Evolutionary conservation across 2,113 vertebrate genomes (phyloP), one percentile per base, ranked within the genome.

Genomic region (Crotalus tigris): DNA sequence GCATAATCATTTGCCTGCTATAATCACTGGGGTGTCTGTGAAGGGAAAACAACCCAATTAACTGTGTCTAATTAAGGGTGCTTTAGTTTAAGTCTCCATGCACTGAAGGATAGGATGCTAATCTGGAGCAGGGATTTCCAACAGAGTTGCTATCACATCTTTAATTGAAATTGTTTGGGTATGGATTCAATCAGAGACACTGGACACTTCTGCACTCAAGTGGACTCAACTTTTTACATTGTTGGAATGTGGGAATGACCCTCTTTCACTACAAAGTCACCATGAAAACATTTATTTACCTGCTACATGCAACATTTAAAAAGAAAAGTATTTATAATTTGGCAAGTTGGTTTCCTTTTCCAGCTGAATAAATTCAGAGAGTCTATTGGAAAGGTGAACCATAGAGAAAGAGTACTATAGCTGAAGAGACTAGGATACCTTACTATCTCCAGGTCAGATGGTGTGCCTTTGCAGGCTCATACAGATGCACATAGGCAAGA

Each of bases 21-120:
- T 64, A 87, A 87, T 64, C 64, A n/a, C 88, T 59, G 88, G 89
- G 24, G 6, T 26, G 46, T 49, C 12, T 64, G 44, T 23, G 19
- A 69, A 46, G 49, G 12, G 64, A 33, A n/a, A 61, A 87, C 55
- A 87, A 39, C n/a, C 88, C 58, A 54, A 39, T 93, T 86, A 86
- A 58, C 92, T 39, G 57, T 58, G 90, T 61, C 57, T 93, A 93
- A 93, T 93, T 90, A 90, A 86, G 49, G 46, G 12, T 53, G 21
- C 89, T 90, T 90, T 53, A 49, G 53, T 61, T 12, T 26, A 93
- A 39, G n/a, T 44, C 49, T 44, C n/a, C 57, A 90, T 87, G 59
- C 46, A 61, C 6, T 26, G 55, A 86, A 57, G 87, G 61, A 61
- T 19, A 33, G 33, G 5, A 57, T 9, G 75, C 46, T 53, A n/a